phyloP scores from a whole-genome alignment of 1,140 invertebrate genomes.

The Rhagoletis pomonella region DNA sequence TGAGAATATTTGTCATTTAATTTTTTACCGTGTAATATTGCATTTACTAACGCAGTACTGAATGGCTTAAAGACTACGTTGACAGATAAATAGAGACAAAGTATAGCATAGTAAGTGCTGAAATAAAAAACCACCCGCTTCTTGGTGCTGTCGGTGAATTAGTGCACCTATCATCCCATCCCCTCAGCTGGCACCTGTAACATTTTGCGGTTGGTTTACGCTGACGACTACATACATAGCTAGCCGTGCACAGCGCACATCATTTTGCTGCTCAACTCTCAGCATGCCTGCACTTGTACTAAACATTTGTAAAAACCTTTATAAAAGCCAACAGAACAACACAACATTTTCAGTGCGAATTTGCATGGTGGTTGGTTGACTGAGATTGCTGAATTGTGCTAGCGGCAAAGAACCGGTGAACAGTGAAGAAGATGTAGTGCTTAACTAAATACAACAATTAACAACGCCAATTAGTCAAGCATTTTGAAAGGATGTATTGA shows the following conservation, averaged over 20 bases:
- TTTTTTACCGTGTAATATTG: constrained; percentile 11
- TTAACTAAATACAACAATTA: not conserved
- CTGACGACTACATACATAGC: not conserved
- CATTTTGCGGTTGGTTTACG: constrained; percentile 42
- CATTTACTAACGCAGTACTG: too few species aligned
- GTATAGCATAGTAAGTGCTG: not conserved
- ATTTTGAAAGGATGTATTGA: constrained; percentile 1
- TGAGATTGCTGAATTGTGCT: constrained; percentile 26
- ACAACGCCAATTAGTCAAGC: not conserved
- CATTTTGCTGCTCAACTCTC: not conserved
- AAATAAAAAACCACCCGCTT: constrained; percentile 34
- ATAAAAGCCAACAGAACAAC: constrained; percentile 48
- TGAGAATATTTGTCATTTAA: not conserved
- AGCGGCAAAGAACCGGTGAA: constrained; percentile 20
- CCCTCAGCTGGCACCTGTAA: constrained; percentile 3
- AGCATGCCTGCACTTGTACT: not conserved
- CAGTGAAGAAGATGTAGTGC: not conserved
- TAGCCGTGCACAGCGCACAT: not conserved
- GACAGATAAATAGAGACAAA: not conserved
- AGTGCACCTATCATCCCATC: constrained; percentile 1
- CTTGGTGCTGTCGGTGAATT: not conserved
- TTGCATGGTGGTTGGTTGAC: constrained; percentile 33
- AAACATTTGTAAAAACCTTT: constrained; percentile 25
- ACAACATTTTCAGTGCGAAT: constrained; percentile 41
- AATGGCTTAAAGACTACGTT: not conserved